Base-by-base conservation (phyloP, 2,797 vertebrate genomes). In the Chelmon rostratus region DNA sequence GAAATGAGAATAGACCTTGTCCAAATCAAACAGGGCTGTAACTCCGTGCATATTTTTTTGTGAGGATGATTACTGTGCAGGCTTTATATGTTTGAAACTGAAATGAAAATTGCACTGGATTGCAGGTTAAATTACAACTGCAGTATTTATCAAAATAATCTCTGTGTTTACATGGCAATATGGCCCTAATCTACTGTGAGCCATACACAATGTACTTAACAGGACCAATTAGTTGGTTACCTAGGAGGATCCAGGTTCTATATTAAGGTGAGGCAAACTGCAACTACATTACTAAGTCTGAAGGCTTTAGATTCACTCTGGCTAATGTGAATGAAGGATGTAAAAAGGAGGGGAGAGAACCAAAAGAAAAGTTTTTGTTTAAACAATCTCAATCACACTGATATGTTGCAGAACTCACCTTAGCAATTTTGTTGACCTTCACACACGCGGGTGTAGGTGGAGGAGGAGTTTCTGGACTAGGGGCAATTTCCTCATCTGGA, bases 371-470 rank as follows among this genome's bases (percentile, higher is more conserved):
- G 0, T 33, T 68, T 62, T 35, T 38, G 5, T 64, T 53, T 23
- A 12, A 50, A 46, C 38, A 13, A 23, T 68, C 23, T 1, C 33
- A 56, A 65, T 62, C 1, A 28, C 11, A 35, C 33, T 6, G 3
- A 33, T 76, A 57, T 67, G 23, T 33, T 56, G 2, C 15, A 28
- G 1, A 49, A 71, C 96, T 78, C 89, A 99, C 98, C 96, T 99
- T 99, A 76, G 97, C 95, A 65, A 97, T 97, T 96, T 98, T 99
- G 92, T 96, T 99, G 88, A 96, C 92, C 94, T 98, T 99, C 72
- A 95, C 92, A 86, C 94, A 94, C 47, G 89, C 87, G 23, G 96
- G 93, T 61, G 96, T 93, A 65, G 97, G 96, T 73, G 97, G 97
- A 23, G 97, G 97, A 54, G 96, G 96, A 53, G 97, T 97, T 91